phyloP scores from a whole-genome alignment of 1,140 invertebrate species.

The Cardiocondyla obscurior region DNA sequence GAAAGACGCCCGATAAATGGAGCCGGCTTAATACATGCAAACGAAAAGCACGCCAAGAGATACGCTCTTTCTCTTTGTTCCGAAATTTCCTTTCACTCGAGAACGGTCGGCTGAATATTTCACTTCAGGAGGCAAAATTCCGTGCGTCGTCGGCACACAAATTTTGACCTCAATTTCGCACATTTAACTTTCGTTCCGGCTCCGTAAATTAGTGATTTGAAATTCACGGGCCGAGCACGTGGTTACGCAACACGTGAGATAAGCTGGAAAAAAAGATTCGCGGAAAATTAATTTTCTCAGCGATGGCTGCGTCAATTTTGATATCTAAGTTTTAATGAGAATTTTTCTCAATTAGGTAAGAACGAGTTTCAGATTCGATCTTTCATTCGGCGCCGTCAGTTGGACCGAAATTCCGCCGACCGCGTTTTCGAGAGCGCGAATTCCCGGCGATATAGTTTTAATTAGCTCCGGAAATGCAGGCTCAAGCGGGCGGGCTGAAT shows the following conservation, averaged over 20 bases:
- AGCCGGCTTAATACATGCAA: not conserved
- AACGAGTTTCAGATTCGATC: no score
- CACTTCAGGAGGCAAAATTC: not conserved
- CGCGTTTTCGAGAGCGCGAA: constrained; percentile 48
- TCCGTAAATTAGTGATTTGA: no score
- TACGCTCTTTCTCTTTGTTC: not conserved
- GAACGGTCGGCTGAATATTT: not conserved
- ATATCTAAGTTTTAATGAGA: no score
- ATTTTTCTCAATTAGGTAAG: no score
- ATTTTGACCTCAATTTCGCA: not conserved
- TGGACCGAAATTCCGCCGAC: not conserved
- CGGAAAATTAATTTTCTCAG: no score
- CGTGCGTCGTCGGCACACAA: not conserved
- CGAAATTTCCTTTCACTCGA: constrained; percentile 3
- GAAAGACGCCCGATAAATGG: constrained; percentile 4
- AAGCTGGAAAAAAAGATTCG: no score
- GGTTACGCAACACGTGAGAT: no score
- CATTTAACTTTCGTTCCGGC: not conserved
- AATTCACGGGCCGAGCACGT: not conserved
- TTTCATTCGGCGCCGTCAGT: constrained; percentile 60
- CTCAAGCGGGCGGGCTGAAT: not conserved
- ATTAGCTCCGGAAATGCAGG: constrained; percentile 48
- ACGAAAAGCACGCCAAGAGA: not conserved
- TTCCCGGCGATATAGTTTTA: constrained; percentile 65
- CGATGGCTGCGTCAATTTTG: no score